Conservation (phyloP, 2,113 vertebrate species). For the Pampusana beccarii region DNA sequence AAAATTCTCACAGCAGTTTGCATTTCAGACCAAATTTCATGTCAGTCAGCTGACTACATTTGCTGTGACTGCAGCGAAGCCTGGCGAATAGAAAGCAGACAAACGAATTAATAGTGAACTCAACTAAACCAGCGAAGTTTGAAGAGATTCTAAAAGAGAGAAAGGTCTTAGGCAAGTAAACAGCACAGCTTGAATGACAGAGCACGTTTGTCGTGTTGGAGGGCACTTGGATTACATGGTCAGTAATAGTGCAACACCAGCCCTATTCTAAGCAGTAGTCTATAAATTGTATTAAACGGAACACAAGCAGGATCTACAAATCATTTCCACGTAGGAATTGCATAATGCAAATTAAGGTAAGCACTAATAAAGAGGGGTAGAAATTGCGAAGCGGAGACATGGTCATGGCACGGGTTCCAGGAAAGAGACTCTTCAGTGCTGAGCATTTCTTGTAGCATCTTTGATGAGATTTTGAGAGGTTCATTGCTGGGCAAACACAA, state of each 20-base stretch:
- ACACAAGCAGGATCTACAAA: background rate
- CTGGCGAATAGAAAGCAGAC: background rate
- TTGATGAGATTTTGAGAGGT: background rate
- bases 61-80: background rate
- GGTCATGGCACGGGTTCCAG: background rate
- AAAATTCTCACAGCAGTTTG: background rate
- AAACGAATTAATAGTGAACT: slow-evolving; percentile 6
- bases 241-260: background rate
- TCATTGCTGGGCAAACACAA: slow-evolving; percentile 3
- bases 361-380: background rate
- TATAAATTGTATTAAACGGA: background rate
- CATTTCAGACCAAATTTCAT: background rate
- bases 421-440: background rate
- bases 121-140: background rate
- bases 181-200: background rate
- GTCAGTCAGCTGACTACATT: background rate
- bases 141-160: background rate
- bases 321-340: background rate
- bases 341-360: background rate
- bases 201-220: background rate
- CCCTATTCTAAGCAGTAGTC: background rate
- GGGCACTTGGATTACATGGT: background rate
- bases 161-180: background rate
- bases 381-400: background rate
- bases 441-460: background rate